These are phyloP conservation scores for Manacus vitellinus DNA, from an alignment of 2,113 vertebrate species.

Conservation along the genomic window DNA sequence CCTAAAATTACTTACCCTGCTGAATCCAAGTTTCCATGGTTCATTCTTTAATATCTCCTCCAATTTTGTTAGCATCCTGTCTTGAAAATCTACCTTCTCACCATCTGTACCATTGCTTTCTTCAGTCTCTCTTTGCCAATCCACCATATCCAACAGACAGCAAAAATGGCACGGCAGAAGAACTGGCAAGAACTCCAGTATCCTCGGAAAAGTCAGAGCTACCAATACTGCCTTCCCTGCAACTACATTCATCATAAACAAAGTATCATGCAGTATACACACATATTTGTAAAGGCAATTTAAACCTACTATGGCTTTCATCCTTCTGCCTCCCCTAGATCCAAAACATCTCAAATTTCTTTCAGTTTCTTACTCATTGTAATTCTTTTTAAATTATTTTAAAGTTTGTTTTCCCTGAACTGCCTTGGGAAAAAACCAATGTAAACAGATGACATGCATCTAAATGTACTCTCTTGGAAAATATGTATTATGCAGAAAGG, in stretches of 20 bases:
- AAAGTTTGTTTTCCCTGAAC: neutral
- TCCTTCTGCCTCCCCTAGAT: neutral
- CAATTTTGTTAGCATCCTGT: constrained; percentile 1
- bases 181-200: constrained; percentile 73
- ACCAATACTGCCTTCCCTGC: constrained; percentile 41
- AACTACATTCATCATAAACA: constrained; percentile 41
- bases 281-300: neutral
- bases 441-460: neutral
- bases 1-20: constrained; percentile 62
- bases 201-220: constrained; percentile 65
- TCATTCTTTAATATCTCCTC: constrained; percentile 62
- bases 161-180: constrained; percentile 75
- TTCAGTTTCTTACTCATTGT: neutral
- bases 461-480: neutral
- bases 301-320: neutral
- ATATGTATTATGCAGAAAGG: neutral
- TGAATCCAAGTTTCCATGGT: constrained; percentile 81
- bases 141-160: constrained; percentile 7
- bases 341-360: neutral
- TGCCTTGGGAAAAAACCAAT: neutral
- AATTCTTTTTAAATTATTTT: neutral
- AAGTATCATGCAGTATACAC: neutral
- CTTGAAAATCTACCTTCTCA: neutral
- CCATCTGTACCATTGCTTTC: rapidly evolving
- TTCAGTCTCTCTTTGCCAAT: neutral